Conservation (phyloP, 2,888 invertebrate species). For the Catocala sponsa region DNA sequence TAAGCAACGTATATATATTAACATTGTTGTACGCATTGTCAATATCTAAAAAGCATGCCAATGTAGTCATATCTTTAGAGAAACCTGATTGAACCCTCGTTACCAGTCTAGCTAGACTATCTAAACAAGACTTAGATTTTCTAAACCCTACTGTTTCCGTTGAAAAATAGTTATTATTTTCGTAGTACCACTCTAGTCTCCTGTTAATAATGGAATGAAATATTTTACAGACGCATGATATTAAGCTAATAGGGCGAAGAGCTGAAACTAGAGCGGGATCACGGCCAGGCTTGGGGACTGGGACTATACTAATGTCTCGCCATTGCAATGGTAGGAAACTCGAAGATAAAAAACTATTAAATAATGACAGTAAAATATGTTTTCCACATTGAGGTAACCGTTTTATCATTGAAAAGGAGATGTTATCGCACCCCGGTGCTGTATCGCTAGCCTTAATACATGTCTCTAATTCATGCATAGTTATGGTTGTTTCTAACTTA, state of each 20-base stretch:
- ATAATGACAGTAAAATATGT: constrained; percentile 12
- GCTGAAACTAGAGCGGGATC: background rate
- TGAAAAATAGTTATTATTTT: background rate
- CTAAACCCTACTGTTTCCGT: background rate
- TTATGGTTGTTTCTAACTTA: constrained; percentile 9
- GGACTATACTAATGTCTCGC: constrained; percentile 18
- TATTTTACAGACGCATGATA: constrained; percentile 11
- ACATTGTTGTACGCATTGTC: constrained; percentile 8
- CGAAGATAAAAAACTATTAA: constrained; percentile 10
- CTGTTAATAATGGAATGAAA: constrained; percentile 1
- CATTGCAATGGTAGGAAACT: constrained; percentile 18
- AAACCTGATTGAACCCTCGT: background rate
- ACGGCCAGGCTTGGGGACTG: constrained; percentile 18
- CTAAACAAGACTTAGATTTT: background rate
- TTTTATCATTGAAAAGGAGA: constrained; percentile 29
- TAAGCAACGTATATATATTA: background rate
- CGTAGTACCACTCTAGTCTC: background rate
- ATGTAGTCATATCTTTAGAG: background rate
- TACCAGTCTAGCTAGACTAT: background rate
- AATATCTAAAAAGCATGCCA: constrained; percentile 2
- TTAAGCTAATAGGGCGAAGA: constrained; percentile 12
- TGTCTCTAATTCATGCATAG: constrained; percentile 23
- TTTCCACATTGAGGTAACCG: constrained; percentile 23
- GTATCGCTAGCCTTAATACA: constrained; percentile 23
- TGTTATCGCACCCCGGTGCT: constrained; percentile 18